These are phyloP conservation scores for Drosophila prostipennis DNA, from an alignment of 2,888 invertebrate species.

Conservation along the genomic window DNA sequence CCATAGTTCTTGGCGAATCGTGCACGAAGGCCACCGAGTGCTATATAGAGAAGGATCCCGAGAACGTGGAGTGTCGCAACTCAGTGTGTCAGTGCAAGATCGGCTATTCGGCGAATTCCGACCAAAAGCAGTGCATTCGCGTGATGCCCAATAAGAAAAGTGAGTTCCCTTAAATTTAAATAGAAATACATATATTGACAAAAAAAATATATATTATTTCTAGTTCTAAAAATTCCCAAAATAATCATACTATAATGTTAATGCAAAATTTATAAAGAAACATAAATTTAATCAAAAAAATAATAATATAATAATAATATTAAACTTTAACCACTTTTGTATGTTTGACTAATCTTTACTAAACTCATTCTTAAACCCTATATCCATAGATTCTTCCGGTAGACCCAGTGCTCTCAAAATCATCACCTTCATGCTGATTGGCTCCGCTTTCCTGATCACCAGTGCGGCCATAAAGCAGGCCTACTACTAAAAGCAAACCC, in stretches of 20 bases:
- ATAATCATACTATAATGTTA: no score
- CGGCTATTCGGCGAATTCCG: constrained; percentile 70
- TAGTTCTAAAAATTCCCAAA: no score
- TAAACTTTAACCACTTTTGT: no score
- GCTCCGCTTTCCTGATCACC: constrained; percentile 83
- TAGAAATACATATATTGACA: no score
- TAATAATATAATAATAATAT: no score
- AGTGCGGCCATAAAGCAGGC: constrained; percentile 84
- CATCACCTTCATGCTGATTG: constrained; percentile 83
- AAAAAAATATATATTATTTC: no score
- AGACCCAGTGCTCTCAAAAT: constrained; percentile 84
- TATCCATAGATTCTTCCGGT: constrained; percentile 84
- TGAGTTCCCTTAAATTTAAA: constrained; percentile 32
- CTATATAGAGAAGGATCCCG: constrained; percentile 78
- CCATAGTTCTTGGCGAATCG: constrained; percentile 74
- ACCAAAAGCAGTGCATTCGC: constrained; percentile 78
- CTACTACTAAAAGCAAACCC: constrained; percentile 55
- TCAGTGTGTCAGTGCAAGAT: constrained; percentile 83
- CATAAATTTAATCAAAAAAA: no score
- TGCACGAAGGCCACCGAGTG: constrained; percentile 82
- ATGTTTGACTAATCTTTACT: not conserved
- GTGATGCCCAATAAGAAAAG: constrained; percentile 82
- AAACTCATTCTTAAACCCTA: not conserved
- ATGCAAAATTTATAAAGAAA: no score
- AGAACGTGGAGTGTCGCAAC: constrained; percentile 83